Base-by-base conservation (phyloP, 1,140 invertebrate species). In the Whitmania pigra region DNA sequence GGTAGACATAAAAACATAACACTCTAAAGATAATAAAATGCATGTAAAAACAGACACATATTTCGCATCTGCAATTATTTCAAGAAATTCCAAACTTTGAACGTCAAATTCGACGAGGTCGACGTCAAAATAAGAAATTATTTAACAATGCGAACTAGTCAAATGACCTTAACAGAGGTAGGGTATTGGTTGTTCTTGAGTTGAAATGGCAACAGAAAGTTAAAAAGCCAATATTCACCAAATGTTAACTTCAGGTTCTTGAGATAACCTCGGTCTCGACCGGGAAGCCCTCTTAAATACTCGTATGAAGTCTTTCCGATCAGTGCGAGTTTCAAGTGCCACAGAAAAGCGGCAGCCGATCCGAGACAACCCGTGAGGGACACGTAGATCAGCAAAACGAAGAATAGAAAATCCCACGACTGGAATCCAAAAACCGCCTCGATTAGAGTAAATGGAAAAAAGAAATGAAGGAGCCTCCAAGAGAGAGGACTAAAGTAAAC, bases 241-340 rank as follows among this genome's bases (percentile, higher is more conserved):
- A 79, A 77, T 15, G 75, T 75, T 53, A 75, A 72, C 22, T 74
- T 68, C 31, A 78, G 49, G 57, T 77, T 77, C 6, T 75, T 71
- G 13, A 72, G 67, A 0, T 73, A 36, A 29, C 74, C 73, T 15
- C 13, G n/a, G 53, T 36, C 25, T 25, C 49, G 31, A 49, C 22
- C 22, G 7, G 18, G 31, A 25, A 36, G 31, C 13, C 53, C 53
- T 53, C 53, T 22, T 53, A 70, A 53, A 53, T 70, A 70, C 74
- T 79, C 78, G 69, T 75, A 76, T 18, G 74, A 75, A 31, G 78
- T 79, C 74, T 76, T 43, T 25, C 77, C 78, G 25, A 67, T 55
- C n/a, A 71, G n/a, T 7, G 77, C 72, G 0, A 79, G 29, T 53
- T 75, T 13, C 2, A 77, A 36, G 68, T 78, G 74, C 75, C 74